Conservation (phyloP, 2,888 invertebrate species). For the Lepidochrysops patricia region DNA sequence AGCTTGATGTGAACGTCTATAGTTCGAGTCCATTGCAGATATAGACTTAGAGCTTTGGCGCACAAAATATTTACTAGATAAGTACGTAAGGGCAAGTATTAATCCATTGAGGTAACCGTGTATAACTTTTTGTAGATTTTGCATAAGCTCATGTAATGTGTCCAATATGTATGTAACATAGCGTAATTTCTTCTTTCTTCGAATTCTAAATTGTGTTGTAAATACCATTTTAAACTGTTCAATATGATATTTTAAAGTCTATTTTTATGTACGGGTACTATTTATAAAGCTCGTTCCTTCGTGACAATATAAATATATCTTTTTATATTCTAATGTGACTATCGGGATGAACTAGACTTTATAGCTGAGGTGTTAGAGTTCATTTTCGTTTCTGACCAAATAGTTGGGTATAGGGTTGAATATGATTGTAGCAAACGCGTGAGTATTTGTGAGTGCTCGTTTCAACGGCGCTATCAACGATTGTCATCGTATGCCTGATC, state of each 20-base stretch:
- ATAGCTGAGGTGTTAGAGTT: not conserved
- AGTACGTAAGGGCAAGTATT: constrained; percentile 58
- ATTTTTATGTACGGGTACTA: constrained; percentile 26
- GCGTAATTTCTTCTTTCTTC: constrained; percentile 37
- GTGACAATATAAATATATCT: constrained; percentile 36
- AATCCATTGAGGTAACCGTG: constrained; percentile 63
- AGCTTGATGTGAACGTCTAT: constrained; percentile 1
- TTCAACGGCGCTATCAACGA: too few species aligned
- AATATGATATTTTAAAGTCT: constrained; percentile 16
- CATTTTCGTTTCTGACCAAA: not conserved
- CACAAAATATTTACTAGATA: constrained; percentile 55
- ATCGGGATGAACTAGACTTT: not conserved
- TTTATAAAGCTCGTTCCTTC: constrained; percentile 64
- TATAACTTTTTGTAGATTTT: constrained; percentile 68
- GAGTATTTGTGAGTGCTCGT: too few species aligned
- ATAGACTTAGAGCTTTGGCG: constrained; percentile 61
- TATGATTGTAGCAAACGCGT: too few species aligned
- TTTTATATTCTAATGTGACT: constrained; percentile 19
- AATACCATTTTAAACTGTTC: constrained; percentile 15
- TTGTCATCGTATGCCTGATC: too few species aligned
- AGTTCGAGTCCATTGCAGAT: constrained; percentile 30
- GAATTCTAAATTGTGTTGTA: constrained; percentile 18
- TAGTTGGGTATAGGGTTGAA: too few species aligned
- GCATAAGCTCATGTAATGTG: constrained; percentile 71
- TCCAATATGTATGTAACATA: constrained; percentile 54